Evolutionary conservation across 2,113 vertebrate species (phyloP).

Genomic region (Clupea harengus): DNA sequence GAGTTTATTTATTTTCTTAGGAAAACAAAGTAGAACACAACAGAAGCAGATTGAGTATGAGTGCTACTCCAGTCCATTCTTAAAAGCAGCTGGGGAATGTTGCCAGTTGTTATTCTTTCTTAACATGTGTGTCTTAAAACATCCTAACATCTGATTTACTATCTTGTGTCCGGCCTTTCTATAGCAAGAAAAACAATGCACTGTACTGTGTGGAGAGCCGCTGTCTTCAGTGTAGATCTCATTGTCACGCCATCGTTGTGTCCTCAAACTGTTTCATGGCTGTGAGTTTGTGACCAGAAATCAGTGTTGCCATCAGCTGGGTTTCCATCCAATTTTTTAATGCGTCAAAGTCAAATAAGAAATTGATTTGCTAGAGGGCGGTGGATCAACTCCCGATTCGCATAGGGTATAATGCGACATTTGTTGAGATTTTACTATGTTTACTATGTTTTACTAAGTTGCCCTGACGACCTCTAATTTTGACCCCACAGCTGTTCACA

Average conservation of each 20-base stretch:
- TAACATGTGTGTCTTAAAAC: neutral
- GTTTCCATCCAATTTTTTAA: too few species aligned
- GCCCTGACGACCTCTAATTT: too few species aligned
- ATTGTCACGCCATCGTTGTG: neutral
- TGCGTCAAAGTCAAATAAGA: too few species aligned
- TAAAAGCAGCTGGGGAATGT: slow-evolving; percentile 8
- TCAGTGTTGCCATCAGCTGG: neutral
- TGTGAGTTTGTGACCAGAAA: neutral
- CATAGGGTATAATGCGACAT: too few species aligned
- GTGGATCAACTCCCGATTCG: too few species aligned
- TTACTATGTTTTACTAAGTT: too few species aligned
- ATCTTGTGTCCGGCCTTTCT: too few species aligned
- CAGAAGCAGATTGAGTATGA: neutral
- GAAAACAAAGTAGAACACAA: neutral
- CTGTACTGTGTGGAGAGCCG: neutral
- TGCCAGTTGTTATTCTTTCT: neutral
- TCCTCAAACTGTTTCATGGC: neutral
- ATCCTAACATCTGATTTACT: too few species aligned
- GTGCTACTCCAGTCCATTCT: neutral
- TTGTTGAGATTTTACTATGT: too few species aligned
- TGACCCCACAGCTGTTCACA: too few species aligned
- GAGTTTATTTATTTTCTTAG: slow-evolving; percentile 57
- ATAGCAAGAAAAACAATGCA: neutral
- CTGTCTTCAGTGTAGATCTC: neutral
- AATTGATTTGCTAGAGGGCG: too few species aligned